Percentiles rank a stretch among this genome's conserved stretches.
Conservation (phyloP, 2,888 invertebrate genomes). For the Notodonta ziczac region DNA sequence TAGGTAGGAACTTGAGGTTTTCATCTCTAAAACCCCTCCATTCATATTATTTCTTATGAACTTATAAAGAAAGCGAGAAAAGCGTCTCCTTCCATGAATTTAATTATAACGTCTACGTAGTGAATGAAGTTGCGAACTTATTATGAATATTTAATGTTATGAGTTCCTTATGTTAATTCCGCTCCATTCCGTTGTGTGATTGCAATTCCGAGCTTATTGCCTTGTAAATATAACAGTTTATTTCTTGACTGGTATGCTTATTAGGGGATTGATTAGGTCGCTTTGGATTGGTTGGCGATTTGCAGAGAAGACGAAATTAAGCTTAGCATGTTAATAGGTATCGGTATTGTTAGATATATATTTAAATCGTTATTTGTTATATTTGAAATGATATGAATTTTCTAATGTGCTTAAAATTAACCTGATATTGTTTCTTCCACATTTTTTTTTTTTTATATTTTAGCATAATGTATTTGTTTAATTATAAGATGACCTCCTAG, state of each 20-base stretch:
- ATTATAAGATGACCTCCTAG: too few species aligned
- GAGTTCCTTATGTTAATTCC: slow-evolving; percentile 64
- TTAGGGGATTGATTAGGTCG: background rate
- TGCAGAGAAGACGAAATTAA: too few species aligned
- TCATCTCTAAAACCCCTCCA: too few species aligned
- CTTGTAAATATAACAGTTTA: background rate
- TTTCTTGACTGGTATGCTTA: background rate
- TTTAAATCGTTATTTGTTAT: too few species aligned
- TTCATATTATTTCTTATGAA: background rate
- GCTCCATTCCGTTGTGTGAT: slow-evolving; percentile 20
- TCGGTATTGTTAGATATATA: too few species aligned
- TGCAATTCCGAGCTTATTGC: background rate
- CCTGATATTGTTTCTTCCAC: too few species aligned
- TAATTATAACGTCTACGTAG: slow-evolving; percentile 33
- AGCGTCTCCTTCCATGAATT: slow-evolving; percentile 23
- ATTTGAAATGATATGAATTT: too few species aligned
- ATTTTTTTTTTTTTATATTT: too few species aligned
- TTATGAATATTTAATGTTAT: slow-evolving; percentile 67
- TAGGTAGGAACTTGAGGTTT: too few species aligned
- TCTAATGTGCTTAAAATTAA: too few species aligned
- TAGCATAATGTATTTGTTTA: too few species aligned
- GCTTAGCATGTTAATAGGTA: too few species aligned
- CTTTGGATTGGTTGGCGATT: background rate
- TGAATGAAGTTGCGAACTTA: slow-evolving; percentile 51
- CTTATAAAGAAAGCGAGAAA: background rate